phyloP scores from a whole-genome alignment of 1,140 invertebrate species.

The Papilio polytes region DNA sequence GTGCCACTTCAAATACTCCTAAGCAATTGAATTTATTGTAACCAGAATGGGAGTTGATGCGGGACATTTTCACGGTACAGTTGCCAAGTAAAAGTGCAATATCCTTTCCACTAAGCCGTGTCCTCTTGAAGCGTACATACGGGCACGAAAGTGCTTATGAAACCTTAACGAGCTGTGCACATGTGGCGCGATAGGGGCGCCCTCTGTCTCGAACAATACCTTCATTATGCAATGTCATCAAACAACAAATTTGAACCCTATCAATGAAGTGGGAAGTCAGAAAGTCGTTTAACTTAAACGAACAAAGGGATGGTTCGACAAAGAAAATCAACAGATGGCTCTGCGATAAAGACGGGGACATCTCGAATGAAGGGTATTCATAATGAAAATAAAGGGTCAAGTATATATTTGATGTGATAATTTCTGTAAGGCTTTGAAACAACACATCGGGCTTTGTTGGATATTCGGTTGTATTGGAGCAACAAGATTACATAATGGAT shows the following conservation, averaged over 20 bases:
- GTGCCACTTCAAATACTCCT: neutral
- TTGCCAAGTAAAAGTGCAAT: slow-evolving; percentile 15
- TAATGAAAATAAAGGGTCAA: slow-evolving; percentile 61
- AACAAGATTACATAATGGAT: slow-evolving; percentile 36
- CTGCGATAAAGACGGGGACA: slow-evolving; percentile 57
- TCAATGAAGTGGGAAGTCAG: slow-evolving; percentile 51
- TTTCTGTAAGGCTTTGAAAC: slow-evolving; percentile 38
- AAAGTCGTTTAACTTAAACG: slow-evolving; percentile 46
- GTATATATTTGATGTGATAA: slow-evolving; percentile 45
- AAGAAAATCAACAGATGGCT: slow-evolving; percentile 72
- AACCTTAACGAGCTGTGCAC: slow-evolving; percentile 66
- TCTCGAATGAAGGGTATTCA: slow-evolving; percentile 56
- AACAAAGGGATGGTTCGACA: slow-evolving; percentile 59
- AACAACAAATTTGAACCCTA: slow-evolving; percentile 59
- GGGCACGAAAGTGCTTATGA: slow-evolving; percentile 66
- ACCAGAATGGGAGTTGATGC: neutral
- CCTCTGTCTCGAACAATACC: slow-evolving; percentile 63
- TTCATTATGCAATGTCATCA: slow-evolving; percentile 60
- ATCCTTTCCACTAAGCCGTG: slow-evolving; percentile 30
- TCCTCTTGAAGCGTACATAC: slow-evolving; percentile 48
- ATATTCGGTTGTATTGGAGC: slow-evolving; percentile 27
- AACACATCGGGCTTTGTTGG: slow-evolving; percentile 25
- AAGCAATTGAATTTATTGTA: neutral
- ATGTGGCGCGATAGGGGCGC: slow-evolving; percentile 64
- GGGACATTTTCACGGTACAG: slow-evolving; percentile 25